These are phyloP conservation scores for Microplitis mediator DNA, from an alignment of 1,140 invertebrate species.

Conservation along the genomic window DNA sequence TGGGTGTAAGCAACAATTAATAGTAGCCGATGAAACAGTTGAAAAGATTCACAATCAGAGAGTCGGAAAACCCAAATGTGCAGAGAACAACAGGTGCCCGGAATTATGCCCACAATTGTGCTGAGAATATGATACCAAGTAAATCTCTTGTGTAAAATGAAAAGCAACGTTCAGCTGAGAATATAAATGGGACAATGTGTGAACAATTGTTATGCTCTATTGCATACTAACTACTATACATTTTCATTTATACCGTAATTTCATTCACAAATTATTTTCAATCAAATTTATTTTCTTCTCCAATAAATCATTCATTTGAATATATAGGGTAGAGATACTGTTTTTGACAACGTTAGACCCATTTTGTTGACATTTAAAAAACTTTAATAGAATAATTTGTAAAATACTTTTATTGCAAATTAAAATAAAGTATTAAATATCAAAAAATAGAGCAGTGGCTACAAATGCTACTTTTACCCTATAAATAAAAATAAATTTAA, in stretches of 20 bases:
- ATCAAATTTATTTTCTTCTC: neutral
- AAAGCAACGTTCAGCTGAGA: neutral
- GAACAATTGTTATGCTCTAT: neutral
- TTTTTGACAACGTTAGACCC: too few species aligned
- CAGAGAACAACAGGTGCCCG: neutral
- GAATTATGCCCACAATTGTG: conserved; percentile 1
- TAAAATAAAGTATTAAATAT: too few species aligned
- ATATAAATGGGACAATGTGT: neutral
- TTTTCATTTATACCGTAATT: too few species aligned
- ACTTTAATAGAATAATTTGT: too few species aligned
- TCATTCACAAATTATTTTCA: neutral
- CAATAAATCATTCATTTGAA: neutral
- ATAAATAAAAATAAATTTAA: too few species aligned
- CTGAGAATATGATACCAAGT: neutral
- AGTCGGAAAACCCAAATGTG: conserved; percentile 1
- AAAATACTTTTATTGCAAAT: too few species aligned
- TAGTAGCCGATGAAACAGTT: neutral
- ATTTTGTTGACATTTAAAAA: too few species aligned
- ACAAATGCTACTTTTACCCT: too few species aligned
- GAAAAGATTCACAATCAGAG: neutral
- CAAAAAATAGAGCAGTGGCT: too few species aligned
- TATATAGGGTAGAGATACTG: too few species aligned
- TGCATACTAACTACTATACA: too few species aligned
- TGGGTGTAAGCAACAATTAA: neutral
- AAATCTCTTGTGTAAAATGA: neutral